A percentile compares a stretch with the other conserved stretches of the same genome.
phyloP scores from a whole-genome alignment of 2,888 invertebrate species.

The Anorthoa munda region DNA sequence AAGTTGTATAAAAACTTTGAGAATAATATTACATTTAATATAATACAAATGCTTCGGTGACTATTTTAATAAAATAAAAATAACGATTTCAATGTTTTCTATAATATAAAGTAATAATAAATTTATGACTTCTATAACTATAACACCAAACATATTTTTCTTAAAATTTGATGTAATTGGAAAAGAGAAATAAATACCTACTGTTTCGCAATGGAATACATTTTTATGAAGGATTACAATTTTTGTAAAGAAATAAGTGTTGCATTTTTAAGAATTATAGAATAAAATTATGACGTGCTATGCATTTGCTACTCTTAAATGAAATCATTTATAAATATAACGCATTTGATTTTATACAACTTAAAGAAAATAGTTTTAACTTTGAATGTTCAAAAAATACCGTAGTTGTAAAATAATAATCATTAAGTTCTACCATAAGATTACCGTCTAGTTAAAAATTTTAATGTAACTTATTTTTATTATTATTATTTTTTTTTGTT shows the following conservation, averaged over 20 bases:
- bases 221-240: conserved; percentile 48
- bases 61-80: conserved; percentile 63
- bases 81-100: conserved; percentile 61
- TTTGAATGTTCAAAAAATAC: conserved; percentile 65
- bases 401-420: conserved; percentile 58
- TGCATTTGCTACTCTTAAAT: conserved; percentile 54
- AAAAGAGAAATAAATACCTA: conserved; percentile 37
- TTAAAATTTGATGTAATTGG: conserved; percentile 45
- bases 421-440: conserved; percentile 62
- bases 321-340: conserved; percentile 46
- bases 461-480: conserved; percentile 63
- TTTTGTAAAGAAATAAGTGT: conserved; percentile 57
- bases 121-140: conserved; percentile 51
- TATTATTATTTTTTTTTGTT: conserved; percentile 46
- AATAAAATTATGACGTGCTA: conserved; percentile 41
- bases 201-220: conserved; percentile 50
- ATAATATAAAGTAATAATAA: conserved; percentile 55
- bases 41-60: conserved; percentile 62
- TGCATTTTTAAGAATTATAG: conserved; percentile 61
- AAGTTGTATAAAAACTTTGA: conserved; percentile 56
- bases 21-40: conserved; percentile 45
- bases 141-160: conserved; percentile 68
- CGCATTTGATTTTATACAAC: conserved; percentile 63
- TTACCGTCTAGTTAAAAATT: conserved; percentile 61
- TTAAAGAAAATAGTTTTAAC: conserved; percentile 60